These are phyloP conservation scores for Acanthopleura granulata DNA, from an alignment of 2,888 invertebrate genomes.

Conservation along the genomic window DNA sequence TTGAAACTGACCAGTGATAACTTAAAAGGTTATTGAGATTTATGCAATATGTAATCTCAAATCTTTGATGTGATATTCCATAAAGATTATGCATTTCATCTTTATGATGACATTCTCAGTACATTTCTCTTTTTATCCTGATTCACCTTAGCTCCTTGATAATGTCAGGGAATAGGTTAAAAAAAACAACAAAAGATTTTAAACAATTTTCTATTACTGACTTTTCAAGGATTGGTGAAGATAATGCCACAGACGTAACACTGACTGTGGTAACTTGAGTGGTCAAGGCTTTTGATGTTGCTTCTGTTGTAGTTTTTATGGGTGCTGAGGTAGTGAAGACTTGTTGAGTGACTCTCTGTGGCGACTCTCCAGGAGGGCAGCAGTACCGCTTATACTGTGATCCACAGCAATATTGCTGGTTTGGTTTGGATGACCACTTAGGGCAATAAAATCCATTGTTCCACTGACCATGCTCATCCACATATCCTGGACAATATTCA, in stretches of 20 bases:
- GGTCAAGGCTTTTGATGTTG: neutral
- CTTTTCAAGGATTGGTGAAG: slow-evolving; percentile 12
- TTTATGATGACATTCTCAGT: too few species aligned
- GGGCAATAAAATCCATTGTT: slow-evolving; percentile 45
- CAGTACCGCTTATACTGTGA: slow-evolving; percentile 31
- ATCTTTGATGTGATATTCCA: too few species aligned
- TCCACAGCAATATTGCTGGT: slow-evolving; percentile 37
- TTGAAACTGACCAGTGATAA: too few species aligned
- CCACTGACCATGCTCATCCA: slow-evolving; percentile 41
- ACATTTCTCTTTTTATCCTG: too few species aligned
- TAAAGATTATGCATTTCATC: too few species aligned
- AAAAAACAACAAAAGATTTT: neutral
- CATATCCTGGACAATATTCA: slow-evolving; percentile 38
- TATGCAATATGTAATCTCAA: too few species aligned
- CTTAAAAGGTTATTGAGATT: too few species aligned
- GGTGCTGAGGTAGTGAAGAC: neutral
- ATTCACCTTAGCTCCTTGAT: neutral
- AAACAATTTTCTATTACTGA: neutral
- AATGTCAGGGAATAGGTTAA: neutral
- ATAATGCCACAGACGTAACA: neutral
- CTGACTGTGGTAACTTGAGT: neutral
- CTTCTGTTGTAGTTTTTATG: neutral
- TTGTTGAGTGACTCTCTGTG: neutral
- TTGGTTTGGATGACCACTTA: slow-evolving; percentile 30
- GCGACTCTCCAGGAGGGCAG: slow-evolving; percentile 23